Evolutionary conservation across 2,797 vertebrate genomes (phyloP).

Genomic region (Spinus pinus): DNA sequence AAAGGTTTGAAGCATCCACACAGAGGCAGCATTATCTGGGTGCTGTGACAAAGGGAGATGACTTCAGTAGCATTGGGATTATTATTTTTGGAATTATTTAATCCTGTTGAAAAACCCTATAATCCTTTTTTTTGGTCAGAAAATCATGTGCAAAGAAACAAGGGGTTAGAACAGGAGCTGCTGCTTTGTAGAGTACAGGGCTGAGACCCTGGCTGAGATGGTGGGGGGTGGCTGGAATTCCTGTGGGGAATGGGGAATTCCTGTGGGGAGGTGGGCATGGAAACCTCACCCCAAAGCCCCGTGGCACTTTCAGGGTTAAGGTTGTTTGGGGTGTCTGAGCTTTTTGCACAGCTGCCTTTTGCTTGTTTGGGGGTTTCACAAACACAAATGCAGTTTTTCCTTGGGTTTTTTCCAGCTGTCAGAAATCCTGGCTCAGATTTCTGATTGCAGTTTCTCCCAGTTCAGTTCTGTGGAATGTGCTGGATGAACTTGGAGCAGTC

Average conservation of each 20-base stretch:
- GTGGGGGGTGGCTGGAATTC: background rate
- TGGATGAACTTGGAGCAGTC: background rate
- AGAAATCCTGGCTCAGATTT: background rate
- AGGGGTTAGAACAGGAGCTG: background rate
- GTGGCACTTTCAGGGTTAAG: background rate
- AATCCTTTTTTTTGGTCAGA: background rate
- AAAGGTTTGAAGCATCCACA: background rate
- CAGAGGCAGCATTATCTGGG: background rate
- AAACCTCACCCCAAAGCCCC: background rate
- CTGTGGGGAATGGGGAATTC: background rate
- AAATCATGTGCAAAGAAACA: background rate
- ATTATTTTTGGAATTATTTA: background rate
- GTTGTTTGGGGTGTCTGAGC: background rate
- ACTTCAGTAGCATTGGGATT: background rate
- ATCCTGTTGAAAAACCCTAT: background rate
- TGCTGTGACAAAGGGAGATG: background rate
- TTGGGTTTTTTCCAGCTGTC: background rate
- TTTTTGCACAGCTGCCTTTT: background rate
- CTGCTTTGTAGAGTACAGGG: background rate
- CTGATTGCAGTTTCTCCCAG: background rate
- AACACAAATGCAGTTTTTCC: background rate
- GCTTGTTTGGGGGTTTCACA: background rate
- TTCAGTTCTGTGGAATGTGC: fast-evolving
- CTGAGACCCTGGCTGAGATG: background rate
- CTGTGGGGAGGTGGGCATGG: background rate